Evolutionary conservation across 2,797 vertebrate species (phyloP).

Genomic region (Falco peregrinus): DNA sequence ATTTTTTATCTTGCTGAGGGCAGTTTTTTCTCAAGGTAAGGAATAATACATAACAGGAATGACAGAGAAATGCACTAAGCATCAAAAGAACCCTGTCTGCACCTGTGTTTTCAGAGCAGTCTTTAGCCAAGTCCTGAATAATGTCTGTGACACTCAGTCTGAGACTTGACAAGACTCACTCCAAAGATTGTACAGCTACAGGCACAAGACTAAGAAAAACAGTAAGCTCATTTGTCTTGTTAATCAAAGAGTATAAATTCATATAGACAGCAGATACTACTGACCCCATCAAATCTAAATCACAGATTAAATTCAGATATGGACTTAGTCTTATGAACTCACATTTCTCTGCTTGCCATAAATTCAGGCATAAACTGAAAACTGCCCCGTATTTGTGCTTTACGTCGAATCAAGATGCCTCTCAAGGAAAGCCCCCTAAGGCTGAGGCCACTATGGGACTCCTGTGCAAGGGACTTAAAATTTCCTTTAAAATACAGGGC

Average conservation of each 20-base stretch:
- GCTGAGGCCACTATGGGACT: background rate
- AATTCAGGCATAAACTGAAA: background rate
- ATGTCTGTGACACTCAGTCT: background rate
- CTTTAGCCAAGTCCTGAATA: background rate
- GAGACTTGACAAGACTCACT: background rate
- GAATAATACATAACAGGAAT: background rate
- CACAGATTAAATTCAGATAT: background rate
- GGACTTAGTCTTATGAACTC: background rate
- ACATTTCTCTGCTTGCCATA: background rate
- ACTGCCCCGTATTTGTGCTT: background rate
- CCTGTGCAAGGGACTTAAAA: background rate
- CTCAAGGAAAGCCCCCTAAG: background rate
- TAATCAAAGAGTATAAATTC: background rate
- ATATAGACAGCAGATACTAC: background rate
- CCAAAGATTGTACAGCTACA: background rate
- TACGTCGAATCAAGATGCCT: background rate
- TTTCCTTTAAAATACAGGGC: background rate
- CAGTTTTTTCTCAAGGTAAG: background rate
- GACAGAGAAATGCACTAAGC: background rate
- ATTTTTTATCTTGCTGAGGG: background rate
- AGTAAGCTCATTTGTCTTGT: background rate
- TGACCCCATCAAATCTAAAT: background rate
- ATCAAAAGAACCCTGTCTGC: background rate
- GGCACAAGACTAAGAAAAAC: background rate
- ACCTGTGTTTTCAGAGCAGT: background rate